phyloP scores from a whole-genome alignment of 2,888 invertebrate species.

The Allygus modestus region DNA sequence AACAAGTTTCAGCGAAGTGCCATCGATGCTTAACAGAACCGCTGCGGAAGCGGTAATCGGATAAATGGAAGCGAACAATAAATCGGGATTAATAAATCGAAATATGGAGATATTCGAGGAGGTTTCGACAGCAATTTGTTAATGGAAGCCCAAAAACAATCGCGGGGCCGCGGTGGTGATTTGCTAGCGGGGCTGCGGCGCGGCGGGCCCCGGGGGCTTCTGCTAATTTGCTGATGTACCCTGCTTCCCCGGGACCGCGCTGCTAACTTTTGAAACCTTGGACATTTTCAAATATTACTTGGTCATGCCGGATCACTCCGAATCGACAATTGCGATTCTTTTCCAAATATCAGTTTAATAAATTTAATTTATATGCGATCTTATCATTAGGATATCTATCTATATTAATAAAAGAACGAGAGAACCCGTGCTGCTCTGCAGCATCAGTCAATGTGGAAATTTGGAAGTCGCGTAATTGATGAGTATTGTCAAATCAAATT shows the following conservation, averaged over 20 bases:
- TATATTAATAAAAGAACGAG: too few species aligned
- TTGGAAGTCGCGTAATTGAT: too few species aligned
- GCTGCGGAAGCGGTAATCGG: background rate
- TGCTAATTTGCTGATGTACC: constrained; percentile 49
- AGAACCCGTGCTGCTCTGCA: too few species aligned
- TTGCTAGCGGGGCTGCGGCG: background rate
- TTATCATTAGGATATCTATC: too few species aligned
- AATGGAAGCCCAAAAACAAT: constrained; percentile 12
- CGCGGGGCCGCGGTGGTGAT: background rate
- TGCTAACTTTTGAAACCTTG: background rate
- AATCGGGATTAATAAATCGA: constrained; percentile 18
- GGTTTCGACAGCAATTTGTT: constrained; percentile 31
- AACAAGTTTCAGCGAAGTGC: background rate
- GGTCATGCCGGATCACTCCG: background rate
- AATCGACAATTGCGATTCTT: too few species aligned
- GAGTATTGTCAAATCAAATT: too few species aligned
- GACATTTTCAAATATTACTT: constrained; percentile 16
- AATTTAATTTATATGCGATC: too few species aligned
- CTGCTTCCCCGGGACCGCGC: background rate
- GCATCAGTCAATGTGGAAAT: too few species aligned
- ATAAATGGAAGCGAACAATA: constrained; percentile 30
- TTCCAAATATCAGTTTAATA: too few species aligned
- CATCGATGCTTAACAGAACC: background rate
- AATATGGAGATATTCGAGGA: background rate
- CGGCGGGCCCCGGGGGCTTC: background rate